These are phyloP conservation scores for Dinomys branickii DNA, from an alignment of 2,113 vertebrate genomes.

Conservation along the genomic window DNA sequence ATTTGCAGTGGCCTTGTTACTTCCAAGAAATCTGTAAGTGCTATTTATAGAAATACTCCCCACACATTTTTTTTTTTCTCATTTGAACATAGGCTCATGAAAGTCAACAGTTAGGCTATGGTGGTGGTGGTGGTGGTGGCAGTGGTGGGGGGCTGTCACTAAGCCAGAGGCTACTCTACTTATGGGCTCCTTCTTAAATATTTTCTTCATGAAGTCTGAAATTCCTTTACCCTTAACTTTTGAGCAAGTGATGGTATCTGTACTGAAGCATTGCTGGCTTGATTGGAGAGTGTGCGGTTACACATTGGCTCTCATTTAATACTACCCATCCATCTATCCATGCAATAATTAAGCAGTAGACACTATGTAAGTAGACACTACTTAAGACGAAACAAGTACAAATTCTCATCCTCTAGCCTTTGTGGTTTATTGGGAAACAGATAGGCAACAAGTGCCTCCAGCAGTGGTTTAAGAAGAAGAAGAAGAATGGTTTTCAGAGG, in stretches of 20 bases:
- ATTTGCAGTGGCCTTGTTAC: neutral
- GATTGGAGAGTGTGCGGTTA: neutral
- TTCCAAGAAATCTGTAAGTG: neutral
- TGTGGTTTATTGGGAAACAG: neutral
- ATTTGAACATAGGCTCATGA: neutral
- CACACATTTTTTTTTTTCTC: neutral
- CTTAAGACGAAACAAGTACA: neutral
- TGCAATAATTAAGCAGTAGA: neutral
- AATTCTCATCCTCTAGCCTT: neutral
- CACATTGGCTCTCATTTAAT: neutral
- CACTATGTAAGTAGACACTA: neutral
- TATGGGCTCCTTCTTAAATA: neutral
- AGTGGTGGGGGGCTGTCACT: neutral
- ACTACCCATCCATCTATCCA: neutral
- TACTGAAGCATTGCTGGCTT: neutral
- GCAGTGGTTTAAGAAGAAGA: neutral
- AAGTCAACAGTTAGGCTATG: neutral
- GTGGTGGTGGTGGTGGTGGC: neutral
- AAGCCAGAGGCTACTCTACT: neutral
- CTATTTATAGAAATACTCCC: neutral
- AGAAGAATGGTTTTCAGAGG: neutral
- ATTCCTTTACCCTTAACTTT: neutral
- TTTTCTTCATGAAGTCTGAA: slow-evolving; percentile 12
- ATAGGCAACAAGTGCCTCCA: neutral
- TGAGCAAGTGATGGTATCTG: neutral